These are phyloP conservation scores for Recurvirostra avosetta DNA, from an alignment of 2,113 vertebrate genomes.

Conservation along the genomic window DNA sequence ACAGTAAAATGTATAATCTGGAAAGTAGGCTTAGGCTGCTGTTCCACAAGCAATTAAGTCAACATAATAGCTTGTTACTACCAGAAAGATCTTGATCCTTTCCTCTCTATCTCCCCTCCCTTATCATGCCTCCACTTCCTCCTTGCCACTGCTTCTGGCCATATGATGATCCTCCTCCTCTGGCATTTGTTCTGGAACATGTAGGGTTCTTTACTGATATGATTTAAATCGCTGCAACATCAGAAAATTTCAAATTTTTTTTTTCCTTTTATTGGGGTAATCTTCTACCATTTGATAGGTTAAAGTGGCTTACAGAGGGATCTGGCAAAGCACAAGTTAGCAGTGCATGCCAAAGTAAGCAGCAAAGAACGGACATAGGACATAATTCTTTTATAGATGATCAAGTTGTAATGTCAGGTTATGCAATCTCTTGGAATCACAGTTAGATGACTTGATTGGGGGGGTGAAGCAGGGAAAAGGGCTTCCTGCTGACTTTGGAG, in stretches of 20 bases:
- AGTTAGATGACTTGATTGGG: not conserved
- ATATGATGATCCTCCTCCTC: not conserved
- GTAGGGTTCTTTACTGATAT: not conserved
- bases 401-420: not conserved
- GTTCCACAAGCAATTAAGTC: not conserved
- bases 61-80: not conserved
- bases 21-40: not conserved
- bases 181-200: not conserved
- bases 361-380: not conserved
- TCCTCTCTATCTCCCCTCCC: not conserved
- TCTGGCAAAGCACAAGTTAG: not conserved
- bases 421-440: not conserved
- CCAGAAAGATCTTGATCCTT: not conserved
- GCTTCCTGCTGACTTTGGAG: not conserved
- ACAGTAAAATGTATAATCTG: not conserved
- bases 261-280: not conserved
- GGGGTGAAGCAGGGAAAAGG: not conserved
- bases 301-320: not conserved
- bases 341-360: not conserved
- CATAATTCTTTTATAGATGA: not conserved
- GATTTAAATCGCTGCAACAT: not conserved
- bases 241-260: not conserved
- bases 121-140: not conserved
- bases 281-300: not conserved
- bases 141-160: not conserved